Evolutionary conservation across 2,797 vertebrate species (phyloP).

Genomic region (Sebastes diaconus): DNA sequence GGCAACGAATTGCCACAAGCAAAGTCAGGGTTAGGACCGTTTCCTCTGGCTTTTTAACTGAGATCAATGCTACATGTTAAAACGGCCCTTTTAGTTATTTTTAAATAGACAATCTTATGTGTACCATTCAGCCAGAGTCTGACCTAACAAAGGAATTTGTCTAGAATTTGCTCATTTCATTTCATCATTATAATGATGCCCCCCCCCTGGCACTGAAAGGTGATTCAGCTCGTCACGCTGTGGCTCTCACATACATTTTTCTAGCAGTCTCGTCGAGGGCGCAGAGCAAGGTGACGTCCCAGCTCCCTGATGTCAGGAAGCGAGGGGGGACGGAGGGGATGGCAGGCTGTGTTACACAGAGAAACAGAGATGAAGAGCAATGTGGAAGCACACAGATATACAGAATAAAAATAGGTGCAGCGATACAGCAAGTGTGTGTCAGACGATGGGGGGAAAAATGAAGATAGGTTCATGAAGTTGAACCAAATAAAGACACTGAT

Average conservation of each 20-base stretch:
- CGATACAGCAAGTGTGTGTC: constrained; percentile 18
- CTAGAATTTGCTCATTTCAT: neutral
- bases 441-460: constrained; percentile 5
- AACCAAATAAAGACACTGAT: neutral
- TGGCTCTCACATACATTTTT: constrained; percentile 81
- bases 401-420: constrained; percentile 57
- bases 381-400: constrained; percentile 24
- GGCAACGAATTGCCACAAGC: neutral
- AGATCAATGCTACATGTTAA: constrained; percentile 21
- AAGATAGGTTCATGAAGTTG: constrained; percentile 10
- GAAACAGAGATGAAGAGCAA: constrained; percentile 44
- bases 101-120: neutral
- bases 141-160: constrained; percentile 1
- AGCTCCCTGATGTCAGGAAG: constrained; percentile 88
- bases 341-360: constrained; percentile 72
- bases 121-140: neutral
- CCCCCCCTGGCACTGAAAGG: neutral
- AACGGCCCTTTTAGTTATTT: constrained; percentile 15
- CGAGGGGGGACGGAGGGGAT: constrained; percentile 79
- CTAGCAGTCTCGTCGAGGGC: constrained; percentile 81
- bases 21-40: constrained; percentile 14
- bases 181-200: constrained; percentile 21
- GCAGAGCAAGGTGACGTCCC: constrained; percentile 86
- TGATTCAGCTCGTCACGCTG: constrained; percentile 13
- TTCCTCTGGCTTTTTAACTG: neutral